Evolutionary conservation across 2,113 vertebrate genomes (phyloP).

Genomic region (Machaerirhynchus nigripectus): DNA sequence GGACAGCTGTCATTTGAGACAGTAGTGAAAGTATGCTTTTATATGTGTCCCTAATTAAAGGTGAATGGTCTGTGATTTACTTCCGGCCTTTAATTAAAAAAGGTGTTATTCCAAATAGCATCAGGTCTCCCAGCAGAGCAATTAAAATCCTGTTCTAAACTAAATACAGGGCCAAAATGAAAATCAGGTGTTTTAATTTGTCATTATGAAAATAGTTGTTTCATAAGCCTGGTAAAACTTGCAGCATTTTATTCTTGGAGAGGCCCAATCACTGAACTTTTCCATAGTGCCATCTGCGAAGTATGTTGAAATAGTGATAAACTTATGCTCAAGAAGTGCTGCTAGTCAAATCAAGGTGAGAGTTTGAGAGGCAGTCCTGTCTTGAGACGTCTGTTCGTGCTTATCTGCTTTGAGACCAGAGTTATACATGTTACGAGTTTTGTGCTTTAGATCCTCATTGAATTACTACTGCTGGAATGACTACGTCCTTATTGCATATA

Average conservation of each 20-base stretch:
- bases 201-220: not conserved
- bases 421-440: rapidly evolving
- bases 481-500: not conserved
- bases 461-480: not conserved
- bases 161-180: not conserved
- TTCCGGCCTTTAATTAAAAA: not conserved
- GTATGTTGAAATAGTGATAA: not conserved
- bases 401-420: not conserved
- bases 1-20: not conserved
- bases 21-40: not conserved
- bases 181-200: not conserved
- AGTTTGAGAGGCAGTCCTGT: not conserved
- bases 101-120: not conserved
- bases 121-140: not conserved
- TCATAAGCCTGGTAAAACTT: not conserved
- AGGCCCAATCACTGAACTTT: not conserved
- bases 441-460: not conserved
- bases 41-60: not conserved
- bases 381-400: rapidly evolving
- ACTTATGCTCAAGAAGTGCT: not conserved
- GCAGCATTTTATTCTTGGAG: not conserved
- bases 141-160: not conserved
- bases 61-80: not conserved
- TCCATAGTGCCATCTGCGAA: not conserved
- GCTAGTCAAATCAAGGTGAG: not conserved